Evolutionary conservation across 2,113 vertebrate species (phyloP).

Genomic region (Montifringilla adamsi): DNA sequence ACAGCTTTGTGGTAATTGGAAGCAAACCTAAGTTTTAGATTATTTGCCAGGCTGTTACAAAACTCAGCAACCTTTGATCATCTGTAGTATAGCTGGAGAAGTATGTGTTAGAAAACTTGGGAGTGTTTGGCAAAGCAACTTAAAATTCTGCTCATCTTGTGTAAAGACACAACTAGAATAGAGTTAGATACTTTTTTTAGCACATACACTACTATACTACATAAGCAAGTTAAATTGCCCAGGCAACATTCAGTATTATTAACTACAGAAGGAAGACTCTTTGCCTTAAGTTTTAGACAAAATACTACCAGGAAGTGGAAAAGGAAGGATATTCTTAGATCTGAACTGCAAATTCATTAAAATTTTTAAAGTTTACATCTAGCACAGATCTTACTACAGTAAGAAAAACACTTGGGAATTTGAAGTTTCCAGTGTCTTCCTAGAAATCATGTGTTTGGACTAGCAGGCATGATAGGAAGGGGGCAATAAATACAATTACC

Average conservation of each 20-base stretch:
- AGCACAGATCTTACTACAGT: background rate
- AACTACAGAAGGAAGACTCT: background rate
- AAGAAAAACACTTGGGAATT: background rate
- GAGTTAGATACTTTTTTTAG: background rate
- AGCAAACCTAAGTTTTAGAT: background rate
- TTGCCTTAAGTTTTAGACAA: background rate
- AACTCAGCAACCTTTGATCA: background rate
- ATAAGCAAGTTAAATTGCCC: background rate
- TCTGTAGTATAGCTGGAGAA: background rate
- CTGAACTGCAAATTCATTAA: background rate
- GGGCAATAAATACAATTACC: slow-evolving; percentile 10
- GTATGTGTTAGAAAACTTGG: background rate
- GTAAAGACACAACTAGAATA: background rate
- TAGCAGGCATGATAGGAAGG: background rate
- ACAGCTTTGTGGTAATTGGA: background rate
- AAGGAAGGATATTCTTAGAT: background rate
- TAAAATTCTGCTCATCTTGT: background rate
- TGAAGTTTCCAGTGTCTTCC: background rate
- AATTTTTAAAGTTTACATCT: background rate
- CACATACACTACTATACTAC: background rate
- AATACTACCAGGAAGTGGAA: background rate
- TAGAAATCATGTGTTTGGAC: background rate
- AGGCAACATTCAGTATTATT: background rate
- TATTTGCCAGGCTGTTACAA: background rate
- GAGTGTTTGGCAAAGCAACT: background rate